phyloP scores from a whole-genome alignment of 2,113 vertebrate genomes.

The Scopus umbretta region DNA sequence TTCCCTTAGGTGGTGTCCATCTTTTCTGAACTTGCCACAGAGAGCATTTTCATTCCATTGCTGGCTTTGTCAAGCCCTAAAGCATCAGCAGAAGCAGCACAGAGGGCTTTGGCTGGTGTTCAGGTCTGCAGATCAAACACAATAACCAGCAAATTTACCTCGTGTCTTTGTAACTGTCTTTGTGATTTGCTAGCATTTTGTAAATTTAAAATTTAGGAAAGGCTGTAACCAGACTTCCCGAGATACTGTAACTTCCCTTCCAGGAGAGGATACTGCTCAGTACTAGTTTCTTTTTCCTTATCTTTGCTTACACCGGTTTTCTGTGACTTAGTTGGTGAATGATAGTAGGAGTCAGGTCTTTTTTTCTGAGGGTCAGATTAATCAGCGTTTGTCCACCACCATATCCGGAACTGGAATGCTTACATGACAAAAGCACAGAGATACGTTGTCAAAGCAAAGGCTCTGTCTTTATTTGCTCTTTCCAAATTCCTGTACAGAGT shows the following conservation, averaged over 20 bases:
- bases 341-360: background rate
- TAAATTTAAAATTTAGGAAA: background rate
- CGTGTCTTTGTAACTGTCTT: background rate
- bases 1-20: background rate
- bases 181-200: background rate
- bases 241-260: background rate
- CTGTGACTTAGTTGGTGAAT: background rate
- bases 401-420: background rate
- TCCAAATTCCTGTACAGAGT: background rate
- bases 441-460: background rate
- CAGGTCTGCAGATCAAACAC: background rate
- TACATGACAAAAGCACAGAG: background rate
- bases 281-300: background rate
- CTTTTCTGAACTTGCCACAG: background rate
- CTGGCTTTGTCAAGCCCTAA: rapidly evolving
- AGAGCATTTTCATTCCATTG: background rate
- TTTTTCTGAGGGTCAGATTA: background rate
- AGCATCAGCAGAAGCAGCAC: background rate
- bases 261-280: background rate
- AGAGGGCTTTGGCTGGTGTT: background rate
- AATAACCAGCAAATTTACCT: background rate
- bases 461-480: background rate
- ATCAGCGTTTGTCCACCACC: background rate
- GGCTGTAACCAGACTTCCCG: background rate
- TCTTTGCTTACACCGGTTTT: background rate